Conservation (phyloP, 2,888 invertebrate species). For the Octonoba sinensis region DNA sequence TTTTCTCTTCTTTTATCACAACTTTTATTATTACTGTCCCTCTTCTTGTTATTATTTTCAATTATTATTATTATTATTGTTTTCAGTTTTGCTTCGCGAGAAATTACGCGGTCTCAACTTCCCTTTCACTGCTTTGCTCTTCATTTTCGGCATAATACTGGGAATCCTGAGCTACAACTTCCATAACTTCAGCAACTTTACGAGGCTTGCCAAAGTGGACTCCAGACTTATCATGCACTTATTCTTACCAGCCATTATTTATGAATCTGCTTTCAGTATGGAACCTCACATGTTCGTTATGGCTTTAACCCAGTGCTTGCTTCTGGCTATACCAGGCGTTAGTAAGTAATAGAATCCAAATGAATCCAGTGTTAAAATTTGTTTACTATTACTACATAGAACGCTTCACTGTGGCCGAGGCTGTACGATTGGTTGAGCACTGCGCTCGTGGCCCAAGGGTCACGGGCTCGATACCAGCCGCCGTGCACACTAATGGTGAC, state of each 20-base stretch:
- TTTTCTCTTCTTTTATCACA: too few relatives aligned
- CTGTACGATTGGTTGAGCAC: too few relatives aligned
- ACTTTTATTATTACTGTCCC: too few relatives aligned
- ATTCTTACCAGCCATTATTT: slow-evolving; percentile 72
- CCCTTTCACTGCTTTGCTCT: slow-evolving; percentile 72
- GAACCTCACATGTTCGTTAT: slow-evolving; percentile 71
- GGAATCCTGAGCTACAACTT: slow-evolving; percentile 66
- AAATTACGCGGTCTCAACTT: slow-evolving; percentile 66
- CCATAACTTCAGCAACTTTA: slow-evolving; percentile 67
- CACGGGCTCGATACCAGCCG: too few relatives aligned
- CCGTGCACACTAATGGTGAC: too few relatives aligned
- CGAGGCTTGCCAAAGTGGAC: slow-evolving; percentile 68
- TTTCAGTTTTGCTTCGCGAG: slow-evolving; percentile 48
- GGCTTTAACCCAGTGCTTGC: slow-evolving; percentile 69
- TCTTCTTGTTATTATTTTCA: too few relatives aligned
- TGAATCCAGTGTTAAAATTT: not conserved
- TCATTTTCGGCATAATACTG: slow-evolving; percentile 70
- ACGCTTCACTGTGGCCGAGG: not conserved
- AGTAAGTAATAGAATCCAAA: slow-evolving; percentile 67
- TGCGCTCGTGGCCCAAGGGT: too few relatives aligned
- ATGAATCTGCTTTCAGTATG: slow-evolving; percentile 72
- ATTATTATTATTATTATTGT: not conserved
- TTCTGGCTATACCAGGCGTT: slow-evolving; percentile 70
- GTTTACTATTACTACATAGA: not conserved
- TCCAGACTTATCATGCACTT: slow-evolving; percentile 71